phyloP scores from a whole-genome alignment of 2,797 vertebrate genomes.

The Melanotaenia trifasciata region DNA sequence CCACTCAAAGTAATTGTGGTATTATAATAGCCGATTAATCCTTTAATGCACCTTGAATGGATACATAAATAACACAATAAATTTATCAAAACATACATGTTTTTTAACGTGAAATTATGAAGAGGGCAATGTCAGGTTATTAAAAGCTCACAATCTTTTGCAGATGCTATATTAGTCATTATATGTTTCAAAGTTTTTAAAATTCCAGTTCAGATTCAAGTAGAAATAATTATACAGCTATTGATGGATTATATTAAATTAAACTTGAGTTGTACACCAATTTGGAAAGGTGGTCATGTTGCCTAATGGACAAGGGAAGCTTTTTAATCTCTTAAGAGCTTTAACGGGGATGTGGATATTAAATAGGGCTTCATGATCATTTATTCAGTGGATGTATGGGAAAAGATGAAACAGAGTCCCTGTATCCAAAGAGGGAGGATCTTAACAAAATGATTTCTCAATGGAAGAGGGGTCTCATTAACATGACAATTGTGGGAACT shows the following conservation, averaged over 20 bases:
- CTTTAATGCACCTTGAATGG: neutral
- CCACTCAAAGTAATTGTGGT: neutral
- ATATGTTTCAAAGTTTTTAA: neutral
- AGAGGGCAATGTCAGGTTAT: neutral
- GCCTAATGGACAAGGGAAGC: constrained; percentile 21
- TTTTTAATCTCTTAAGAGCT: constrained; percentile 63
- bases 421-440: constrained; percentile 76
- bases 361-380: constrained; percentile 79
- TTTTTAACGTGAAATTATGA: neutral
- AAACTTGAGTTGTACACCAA: constrained; percentile 12
- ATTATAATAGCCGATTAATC: neutral
- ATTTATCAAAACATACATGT: neutral
- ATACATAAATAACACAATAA: neutral
- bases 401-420: constrained; percentile 78
- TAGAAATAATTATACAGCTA: no score
- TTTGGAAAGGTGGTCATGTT: constrained; percentile 1
- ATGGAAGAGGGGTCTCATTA: constrained; percentile 84
- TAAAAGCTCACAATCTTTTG: neutral
- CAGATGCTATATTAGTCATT: neutral
- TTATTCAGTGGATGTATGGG: constrained; percentile 81
- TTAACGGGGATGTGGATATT: constrained; percentile 74
- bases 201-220: neutral
- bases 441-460: constrained; percentile 88
- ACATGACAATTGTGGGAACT: constrained; percentile 88
- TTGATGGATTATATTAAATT: neutral